These are phyloP conservation scores for Zoanthus sociatus DNA, from an alignment of 92 coral and sea anemone species.

Conservation along the genomic window DNA sequence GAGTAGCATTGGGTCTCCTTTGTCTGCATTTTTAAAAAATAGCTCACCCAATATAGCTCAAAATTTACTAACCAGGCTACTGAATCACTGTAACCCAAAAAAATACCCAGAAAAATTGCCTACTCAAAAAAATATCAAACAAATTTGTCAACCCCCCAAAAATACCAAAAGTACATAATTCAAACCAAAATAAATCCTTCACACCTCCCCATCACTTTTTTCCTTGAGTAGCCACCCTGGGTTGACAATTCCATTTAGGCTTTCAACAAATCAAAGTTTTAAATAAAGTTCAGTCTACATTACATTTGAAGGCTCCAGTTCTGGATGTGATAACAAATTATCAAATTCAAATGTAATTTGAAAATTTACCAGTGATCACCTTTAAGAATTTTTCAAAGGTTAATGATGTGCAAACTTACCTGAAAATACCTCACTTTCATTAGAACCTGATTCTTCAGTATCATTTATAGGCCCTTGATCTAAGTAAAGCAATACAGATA, in stretches of 20 bases:
- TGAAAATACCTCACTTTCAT: neutral
- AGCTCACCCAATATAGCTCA: neutral
- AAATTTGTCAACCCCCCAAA: neutral
- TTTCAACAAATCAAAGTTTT: neutral
- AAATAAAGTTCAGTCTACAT: neutral
- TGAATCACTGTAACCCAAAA: constrained; percentile 3
- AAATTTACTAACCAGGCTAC: neutral
- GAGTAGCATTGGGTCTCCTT: neutral
- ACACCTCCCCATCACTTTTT: neutral
- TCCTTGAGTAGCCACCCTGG: neutral
- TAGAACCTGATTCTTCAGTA: neutral
- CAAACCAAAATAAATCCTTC: neutral
- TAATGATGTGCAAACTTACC: neutral
- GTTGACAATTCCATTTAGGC: neutral
- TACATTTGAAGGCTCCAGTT: neutral
- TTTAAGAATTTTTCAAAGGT: neutral
- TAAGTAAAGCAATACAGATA: neutral
- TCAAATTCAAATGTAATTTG: neutral
- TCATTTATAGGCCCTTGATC: neutral
- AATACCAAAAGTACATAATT: neutral
- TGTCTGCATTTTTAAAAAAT: neutral
- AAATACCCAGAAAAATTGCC: neutral
- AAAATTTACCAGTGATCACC: neutral
- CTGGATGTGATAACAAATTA: neutral
- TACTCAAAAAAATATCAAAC: neutral